These are phyloP conservation scores for Charina bottae DNA, from an alignment of 2,113 vertebrate genomes.

Conservation along the genomic window DNA sequence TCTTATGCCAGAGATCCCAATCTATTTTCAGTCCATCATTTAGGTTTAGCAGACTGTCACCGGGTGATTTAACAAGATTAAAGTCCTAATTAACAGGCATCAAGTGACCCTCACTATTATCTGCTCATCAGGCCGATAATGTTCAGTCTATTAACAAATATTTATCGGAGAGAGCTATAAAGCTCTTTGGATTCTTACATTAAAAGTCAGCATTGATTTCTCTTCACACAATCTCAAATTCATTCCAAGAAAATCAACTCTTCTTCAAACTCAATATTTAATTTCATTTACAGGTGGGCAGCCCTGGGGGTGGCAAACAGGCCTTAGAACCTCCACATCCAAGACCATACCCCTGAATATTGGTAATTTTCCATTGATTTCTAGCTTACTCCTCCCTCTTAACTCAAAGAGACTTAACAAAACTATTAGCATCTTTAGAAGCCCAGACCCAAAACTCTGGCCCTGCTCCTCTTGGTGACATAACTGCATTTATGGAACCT, in stretches of 20 bases:
- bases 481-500: too few species aligned
- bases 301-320: neutral
- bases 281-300: neutral
- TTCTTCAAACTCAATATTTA: neutral
- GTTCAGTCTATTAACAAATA: neutral
- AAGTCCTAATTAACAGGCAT: neutral
- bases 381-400: neutral
- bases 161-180: neutral
- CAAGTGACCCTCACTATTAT: neutral
- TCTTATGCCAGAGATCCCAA: neutral
- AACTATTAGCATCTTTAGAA: too few species aligned
- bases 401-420: too few species aligned
- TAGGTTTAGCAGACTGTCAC: neutral
- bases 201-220: neutral
- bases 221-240: neutral
- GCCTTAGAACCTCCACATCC: neutral
- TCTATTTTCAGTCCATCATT: neutral
- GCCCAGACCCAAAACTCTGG: too few species aligned
- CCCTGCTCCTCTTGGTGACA: too few species aligned
- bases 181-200: neutral
- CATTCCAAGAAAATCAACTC: neutral
- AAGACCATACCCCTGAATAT: too few species aligned
- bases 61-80: neutral
- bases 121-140: neutral
- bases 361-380: neutral